A percentile compares a stretch with the other conserved stretches of the same genome.
These are phyloP conservation scores for Zaprionus taronus DNA, from an alignment of 1,140 invertebrate genomes.

Conservation along the genomic window DNA sequence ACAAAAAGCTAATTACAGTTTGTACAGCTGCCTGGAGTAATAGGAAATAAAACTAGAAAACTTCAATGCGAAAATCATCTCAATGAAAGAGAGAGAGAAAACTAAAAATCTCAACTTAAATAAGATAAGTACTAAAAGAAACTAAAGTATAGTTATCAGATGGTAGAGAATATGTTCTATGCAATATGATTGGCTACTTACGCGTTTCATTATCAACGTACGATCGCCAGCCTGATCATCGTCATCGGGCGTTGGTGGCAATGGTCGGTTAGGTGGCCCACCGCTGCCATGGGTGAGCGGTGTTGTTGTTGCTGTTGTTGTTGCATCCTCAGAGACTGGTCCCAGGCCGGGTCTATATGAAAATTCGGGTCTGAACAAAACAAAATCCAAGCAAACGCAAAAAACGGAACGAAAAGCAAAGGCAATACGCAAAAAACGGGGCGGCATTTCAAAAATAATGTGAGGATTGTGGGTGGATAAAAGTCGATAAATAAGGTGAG, in stretches of 20 bases:
- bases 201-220: slow-evolving; percentile 95
- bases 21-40: slow-evolving; percentile 56
- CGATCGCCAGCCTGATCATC: slow-evolving; percentile 91
- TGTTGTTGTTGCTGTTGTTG: slow-evolving; percentile 72
- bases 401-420: slow-evolving; percentile 50
- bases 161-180: slow-evolving; percentile 1
- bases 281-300: slow-evolving; percentile 86
- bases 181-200: slow-evolving; percentile 85
- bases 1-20: slow-evolving; percentile 72
- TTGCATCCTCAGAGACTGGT: slow-evolving; percentile 85
- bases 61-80: slow-evolving; percentile 31
- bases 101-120: slow-evolving; percentile 62
- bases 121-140: slow-evolving; percentile 35
- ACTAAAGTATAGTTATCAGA: slow-evolving; percentile 39
- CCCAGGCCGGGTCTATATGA: slow-evolving; percentile 92
- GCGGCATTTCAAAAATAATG: slow-evolving; percentile 58
- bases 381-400: slow-evolving; percentile 48
- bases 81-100: slow-evolving; percentile 44
- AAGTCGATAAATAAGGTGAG: slow-evolving; percentile 46
- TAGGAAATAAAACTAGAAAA: not conserved
- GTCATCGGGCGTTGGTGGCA: slow-evolving; percentile 97
- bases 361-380: slow-evolving; percentile 90
- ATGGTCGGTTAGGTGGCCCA: slow-evolving; percentile 94
- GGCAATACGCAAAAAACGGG: slow-evolving; percentile 74
- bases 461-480: slow-evolving; percentile 38